These are phyloP conservation scores for Phrynocephalus guinanensis DNA, from an alignment of 2,797 vertebrate genomes.

Conservation along the genomic window DNA sequence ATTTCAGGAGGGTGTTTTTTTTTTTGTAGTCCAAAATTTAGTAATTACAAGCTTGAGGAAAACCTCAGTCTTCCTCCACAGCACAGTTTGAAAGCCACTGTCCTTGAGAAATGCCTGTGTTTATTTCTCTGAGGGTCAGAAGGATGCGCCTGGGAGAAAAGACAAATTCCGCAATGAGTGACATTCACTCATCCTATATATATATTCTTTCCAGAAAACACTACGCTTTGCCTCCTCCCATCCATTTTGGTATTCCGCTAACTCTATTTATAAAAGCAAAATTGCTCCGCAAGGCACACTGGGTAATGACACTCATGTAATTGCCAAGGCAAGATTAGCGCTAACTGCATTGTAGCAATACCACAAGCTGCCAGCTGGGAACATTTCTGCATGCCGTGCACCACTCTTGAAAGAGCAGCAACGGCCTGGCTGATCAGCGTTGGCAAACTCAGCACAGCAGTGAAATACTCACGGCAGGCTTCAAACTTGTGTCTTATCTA, in stretches of 20 bases:
- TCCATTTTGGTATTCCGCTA: constrained; percentile 34
- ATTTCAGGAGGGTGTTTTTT: neutral
- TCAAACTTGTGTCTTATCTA: constrained; percentile 7
- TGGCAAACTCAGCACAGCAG: neutral
- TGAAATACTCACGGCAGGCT: neutral
- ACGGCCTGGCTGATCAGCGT: neutral
- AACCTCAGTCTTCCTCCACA: neutral
- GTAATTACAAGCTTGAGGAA: neutral
- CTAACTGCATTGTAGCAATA: constrained; percentile 49
- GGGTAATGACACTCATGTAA: neutral
- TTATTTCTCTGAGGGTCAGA: neutral
- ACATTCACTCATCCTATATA: neutral
- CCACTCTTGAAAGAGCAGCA: constrained; percentile 36
- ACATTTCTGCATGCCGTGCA: neutral
- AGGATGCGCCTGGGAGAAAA: too few species aligned
- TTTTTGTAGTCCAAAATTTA: neutral
- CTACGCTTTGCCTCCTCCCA: neutral
- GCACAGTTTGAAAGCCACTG: neutral
- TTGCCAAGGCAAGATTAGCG: constrained; percentile 65
- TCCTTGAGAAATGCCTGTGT: neutral
- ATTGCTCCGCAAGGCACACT: constrained; percentile 46
- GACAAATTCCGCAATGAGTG: neutral
- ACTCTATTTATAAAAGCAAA: constrained; percentile 68
- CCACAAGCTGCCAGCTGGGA: constrained; percentile 47
- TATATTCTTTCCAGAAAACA: neutral